Base-by-base conservation (phyloP, 2,888 invertebrate genomes). In the Drosophila borborema region DNA sequence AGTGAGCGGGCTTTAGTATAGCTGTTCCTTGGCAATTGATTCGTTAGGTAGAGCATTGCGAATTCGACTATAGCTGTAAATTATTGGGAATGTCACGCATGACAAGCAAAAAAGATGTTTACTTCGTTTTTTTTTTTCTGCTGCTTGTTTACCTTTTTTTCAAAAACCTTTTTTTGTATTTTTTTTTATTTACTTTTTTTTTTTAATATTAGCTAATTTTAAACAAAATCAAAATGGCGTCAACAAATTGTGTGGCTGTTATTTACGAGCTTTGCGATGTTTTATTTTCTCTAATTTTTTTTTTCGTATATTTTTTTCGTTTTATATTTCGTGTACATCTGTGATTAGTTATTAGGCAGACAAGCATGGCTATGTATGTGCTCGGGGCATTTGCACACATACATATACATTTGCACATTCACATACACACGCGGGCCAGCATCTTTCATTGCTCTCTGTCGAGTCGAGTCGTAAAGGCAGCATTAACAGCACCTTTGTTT, bases 201-300 rank as follows among this genome's bases (percentile, higher is more conserved):
- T 60, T 69, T 66, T 82, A 63, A 67, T 86, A 82, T 84, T 86
- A 86, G 88, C 88, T 86, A 90, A 86, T 86, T 86, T 88, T 67
- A 86, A 79, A 61, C 74, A 71, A 72, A 74, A 75, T 64, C 72
- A 81, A 87, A 82, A 88, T 88, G 86, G 83, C 88, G 80, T 46
- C 72, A 55, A 65, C 54, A 68, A 78, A 68, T 60, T 68, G 53
- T 75, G 51, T 62, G 71, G 55, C 65, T 72, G 62, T 81, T 81
- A 80, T 83, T 81, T 86, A 80, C 86, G 79, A 71, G 77, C 45
- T 58, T 79, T 71, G 65, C 67, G 67, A 43, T 66, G 64, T 43
- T 59, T 51, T 43, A 48, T 53, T 54, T 54, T 36, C 36, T 54
- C 9, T n/a, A n/a, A n/a, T 38, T n/a, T 41, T 28, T 3, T 3